Base-by-base conservation (phyloP, 1,140 invertebrate genomes). In the Diabrotica virgifera region DNA sequence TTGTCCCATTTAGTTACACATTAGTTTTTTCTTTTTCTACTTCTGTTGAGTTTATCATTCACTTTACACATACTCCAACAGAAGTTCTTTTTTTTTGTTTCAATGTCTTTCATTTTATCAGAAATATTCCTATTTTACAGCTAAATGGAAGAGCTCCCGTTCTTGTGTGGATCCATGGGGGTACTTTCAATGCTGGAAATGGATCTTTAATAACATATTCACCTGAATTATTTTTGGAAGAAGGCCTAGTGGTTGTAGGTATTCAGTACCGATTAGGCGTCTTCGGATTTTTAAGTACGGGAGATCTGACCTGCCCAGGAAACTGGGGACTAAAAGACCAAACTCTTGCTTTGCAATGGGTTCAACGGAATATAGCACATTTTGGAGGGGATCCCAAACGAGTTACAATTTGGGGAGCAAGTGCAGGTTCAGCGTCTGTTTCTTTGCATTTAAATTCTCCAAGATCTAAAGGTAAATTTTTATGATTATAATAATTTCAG, bases 161-260 rank as follows among this genome's bases (percentile, higher is more conserved):
- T 0, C 83, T 92, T 76, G 82, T 91, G 0, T 92, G 81, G 77
- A 85, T 92, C 36, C 86, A 90, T 74, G 90, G 90, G 5, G 90
- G 90, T 36, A 84, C 76, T 40, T 89, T 90, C 69, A 72, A 77
- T 5, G 62, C 73, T 9, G 86, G 86, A 2, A 83, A 82, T 14
- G 83, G 70, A 5, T 72, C 71, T 37, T 70, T 66, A 9, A 70
- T 74, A 8, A 38, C 80, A 0, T 82, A 83, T 69, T 79, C 80
- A 10, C 81, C 83, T 4, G 80, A 83, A 63, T 82, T 83, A 66
- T 80, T 88, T 9, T 71, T 84, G 6, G 75, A 80, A 46, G 79
- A 84, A 6, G 79, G 83, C 58, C 76, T 89, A 5, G 80, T 89
- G 36, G 72, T 87, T 3, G 85, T 88, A 2, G 82, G 83, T 0